Evolutionary conservation across 1,140 invertebrate species (phyloP).

Genomic region (Cydia fagiglandana): DNA sequence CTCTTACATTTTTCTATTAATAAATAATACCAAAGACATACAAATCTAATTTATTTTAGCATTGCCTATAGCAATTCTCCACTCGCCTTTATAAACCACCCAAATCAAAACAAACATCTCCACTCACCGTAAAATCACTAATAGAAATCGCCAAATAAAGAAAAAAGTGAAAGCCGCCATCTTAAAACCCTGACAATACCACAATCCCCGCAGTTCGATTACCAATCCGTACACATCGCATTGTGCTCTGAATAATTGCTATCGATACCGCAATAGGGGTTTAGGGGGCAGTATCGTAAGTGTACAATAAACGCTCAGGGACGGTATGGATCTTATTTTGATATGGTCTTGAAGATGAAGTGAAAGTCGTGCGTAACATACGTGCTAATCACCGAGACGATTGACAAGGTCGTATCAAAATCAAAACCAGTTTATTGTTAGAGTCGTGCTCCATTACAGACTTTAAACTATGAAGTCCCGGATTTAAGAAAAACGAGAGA

Average conservation of each 20-base stretch:
- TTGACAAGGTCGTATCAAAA: too few relatives aligned
- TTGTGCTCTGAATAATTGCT: slow-evolving; percentile 32
- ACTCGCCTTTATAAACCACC: neutral
- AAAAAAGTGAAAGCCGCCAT: slow-evolving; percentile 6
- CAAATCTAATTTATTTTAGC: too few relatives aligned
- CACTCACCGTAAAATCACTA: neutral
- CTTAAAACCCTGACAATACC: slow-evolving; percentile 10
- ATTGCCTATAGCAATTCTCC: neutral
- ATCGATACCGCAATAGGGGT: neutral
- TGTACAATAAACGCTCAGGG: neutral
- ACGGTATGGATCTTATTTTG: too few relatives aligned
- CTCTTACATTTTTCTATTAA: too few relatives aligned
- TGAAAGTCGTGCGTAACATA: too few relatives aligned
- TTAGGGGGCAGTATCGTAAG: neutral
- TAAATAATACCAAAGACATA: too few relatives aligned
- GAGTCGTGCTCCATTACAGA: too few relatives aligned
- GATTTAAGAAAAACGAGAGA: too few relatives aligned
- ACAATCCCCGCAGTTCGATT: slow-evolving; percentile 14
- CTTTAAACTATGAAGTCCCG: too few relatives aligned
- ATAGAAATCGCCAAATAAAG: neutral
- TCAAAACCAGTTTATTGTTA: too few relatives aligned
- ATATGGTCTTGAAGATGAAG: too few relatives aligned
- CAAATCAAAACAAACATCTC: slow-evolving; percentile 5
- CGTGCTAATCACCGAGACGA: too few relatives aligned
- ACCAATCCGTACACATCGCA: slow-evolving; percentile 11